Base-by-base conservation (phyloP, 2,888 invertebrate species). In the Cantharis lateralis region DNA sequence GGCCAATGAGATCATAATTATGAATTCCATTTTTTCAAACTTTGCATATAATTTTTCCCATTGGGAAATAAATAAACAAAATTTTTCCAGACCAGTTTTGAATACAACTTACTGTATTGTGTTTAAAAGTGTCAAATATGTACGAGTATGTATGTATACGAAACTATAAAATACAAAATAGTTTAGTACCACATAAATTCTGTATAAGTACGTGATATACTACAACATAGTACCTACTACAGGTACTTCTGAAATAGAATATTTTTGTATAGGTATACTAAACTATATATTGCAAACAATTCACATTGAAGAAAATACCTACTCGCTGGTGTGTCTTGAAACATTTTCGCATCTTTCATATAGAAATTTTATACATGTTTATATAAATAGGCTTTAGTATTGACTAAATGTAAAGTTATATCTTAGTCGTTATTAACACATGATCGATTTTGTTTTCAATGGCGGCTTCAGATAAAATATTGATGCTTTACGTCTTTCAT, bases 371-470 rank as follows among this genome's bases (percentile, higher is more conserved):
- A 48, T 48, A 48, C 48, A 48, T 48, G 48, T 48, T 48, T 48
- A 48, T 72, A 74, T 64, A 77, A 77, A 77, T 77, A 74, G 77
- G 74, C 72, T 72, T 74, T 24, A 77, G 48, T 48, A 71, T 69
- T 70, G 79, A 75, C 75, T 79, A 77, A 74, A 76, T 78, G 79
- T 78, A 80, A 80, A 80, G 79, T 73, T 80, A 80, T 82, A 81
- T 82, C 81, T 82, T 80, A 79, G 79, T 77, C 78, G 78, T 82
- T 82, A 82, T 78, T 81, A 80, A 75, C 82, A 80, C 80, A 81
- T 82, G 81, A 82, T 82, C 76, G 78, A 79, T 70, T 79, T 74
- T 80, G 81, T 81, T 80, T 79, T 80, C 81, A 80, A 81, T 80
- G 79, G 81, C 81, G 80, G 81, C 80, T 81, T 77, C 78, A 81